A percentile compares a stretch with the other conserved stretches of the same genome.
phyloP scores from a whole-genome alignment of 64 coral and sea anemone genomes.

The Montipora sp. region DNA sequence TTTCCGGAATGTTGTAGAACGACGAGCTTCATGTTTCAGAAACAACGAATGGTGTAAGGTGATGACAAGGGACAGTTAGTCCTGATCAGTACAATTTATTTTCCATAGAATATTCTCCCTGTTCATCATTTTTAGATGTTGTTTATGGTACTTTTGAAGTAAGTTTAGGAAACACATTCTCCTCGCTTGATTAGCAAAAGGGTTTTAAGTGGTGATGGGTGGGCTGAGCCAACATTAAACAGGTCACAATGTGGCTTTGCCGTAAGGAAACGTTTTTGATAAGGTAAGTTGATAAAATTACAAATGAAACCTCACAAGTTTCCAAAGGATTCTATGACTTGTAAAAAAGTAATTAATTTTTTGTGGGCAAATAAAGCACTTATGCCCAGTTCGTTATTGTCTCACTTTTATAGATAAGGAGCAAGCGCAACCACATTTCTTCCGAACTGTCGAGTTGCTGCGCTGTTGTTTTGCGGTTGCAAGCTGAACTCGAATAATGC shows the following conservation, averaged over 20 bases:
- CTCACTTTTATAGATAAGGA: no score
- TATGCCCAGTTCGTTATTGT: background rate
- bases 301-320: background rate
- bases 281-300: background rate
- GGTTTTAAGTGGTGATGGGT: no score
- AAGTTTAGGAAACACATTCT: background rate
- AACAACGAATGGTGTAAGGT: background rate
- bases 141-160: background rate
- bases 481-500: no score
- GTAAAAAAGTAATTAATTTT: background rate
- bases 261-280: constrained; percentile 1
- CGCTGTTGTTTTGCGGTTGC: no score
- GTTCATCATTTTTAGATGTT: background rate
- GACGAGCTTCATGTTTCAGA: background rate
- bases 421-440: no score
- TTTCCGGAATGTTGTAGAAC: background rate
- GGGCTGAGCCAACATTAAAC: background rate
- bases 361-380: constrained; percentile 12
- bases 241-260: constrained; percentile 15
- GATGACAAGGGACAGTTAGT: constrained; percentile 5
- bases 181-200: background rate
- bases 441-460: no score
- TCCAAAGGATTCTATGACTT: background rate
- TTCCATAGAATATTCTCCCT: no score
- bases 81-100: background rate